phyloP scores from a whole-genome alignment of 1,140 invertebrate genomes.

The Protaetia brevitarsis region DNA sequence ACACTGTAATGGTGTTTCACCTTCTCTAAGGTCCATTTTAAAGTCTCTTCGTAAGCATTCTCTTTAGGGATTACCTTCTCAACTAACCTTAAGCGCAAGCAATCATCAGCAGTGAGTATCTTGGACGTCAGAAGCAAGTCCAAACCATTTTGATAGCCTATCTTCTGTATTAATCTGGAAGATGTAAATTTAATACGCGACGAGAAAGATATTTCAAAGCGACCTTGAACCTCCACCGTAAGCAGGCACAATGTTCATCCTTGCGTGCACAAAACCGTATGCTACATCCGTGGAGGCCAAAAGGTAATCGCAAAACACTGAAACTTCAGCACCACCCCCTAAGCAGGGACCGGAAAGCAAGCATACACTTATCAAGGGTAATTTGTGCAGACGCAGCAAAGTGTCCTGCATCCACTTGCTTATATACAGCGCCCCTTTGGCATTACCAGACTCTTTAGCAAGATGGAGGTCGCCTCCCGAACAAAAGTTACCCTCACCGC shows the following conservation, averaged over 20 bases:
- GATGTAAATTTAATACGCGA: not conserved
- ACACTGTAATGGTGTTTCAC: constrained; percentile 40
- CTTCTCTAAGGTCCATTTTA: constrained; percentile 45
- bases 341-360: too few species aligned
- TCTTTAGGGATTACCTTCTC: constrained; percentile 39
- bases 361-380: too few species aligned
- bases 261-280: too few species aligned
- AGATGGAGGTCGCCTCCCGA: constrained; percentile 60
- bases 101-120: constrained; percentile 47
- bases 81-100: constrained; percentile 47
- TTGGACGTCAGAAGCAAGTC: constrained; percentile 50
- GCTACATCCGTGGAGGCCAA: too few species aligned
- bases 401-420: too few species aligned
- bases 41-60: constrained; percentile 39
- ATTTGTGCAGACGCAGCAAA: too few species aligned
- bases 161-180: constrained; percentile 46
- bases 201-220: too few species aligned
- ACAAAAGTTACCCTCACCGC: constrained; percentile 55
- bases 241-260: too few species aligned
- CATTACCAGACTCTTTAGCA: constrained; percentile 44
- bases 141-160: constrained; percentile 52
- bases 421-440: too few species aligned
- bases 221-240: too few species aligned
- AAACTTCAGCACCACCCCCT: too few species aligned
- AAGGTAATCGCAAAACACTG: too few species aligned